Evolutionary conservation across 2,113 vertebrate species (phyloP).

Genomic region (Sturnira hondurensis): DNA sequence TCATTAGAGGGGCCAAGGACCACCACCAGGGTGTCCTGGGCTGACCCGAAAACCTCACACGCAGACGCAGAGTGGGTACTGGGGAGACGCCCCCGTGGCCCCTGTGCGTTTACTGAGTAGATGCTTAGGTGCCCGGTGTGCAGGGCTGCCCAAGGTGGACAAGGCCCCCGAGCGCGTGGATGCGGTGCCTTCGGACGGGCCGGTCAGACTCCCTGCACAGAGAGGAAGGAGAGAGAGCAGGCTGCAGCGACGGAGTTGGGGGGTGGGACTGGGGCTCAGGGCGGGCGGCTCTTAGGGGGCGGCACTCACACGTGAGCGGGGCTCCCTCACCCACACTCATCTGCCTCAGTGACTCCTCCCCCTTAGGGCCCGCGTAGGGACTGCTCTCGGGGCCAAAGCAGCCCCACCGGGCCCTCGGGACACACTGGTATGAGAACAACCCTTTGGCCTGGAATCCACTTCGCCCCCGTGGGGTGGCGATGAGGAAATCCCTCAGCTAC

Average conservation of each 20-base stretch:
- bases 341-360: too few relatives aligned
- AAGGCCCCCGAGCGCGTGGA: rapidly evolving
- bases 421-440: too few relatives aligned
- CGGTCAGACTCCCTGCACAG: rapidly evolving
- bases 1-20: neutral
- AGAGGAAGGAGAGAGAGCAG: neutral
- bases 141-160: too few relatives aligned
- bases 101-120: neutral
- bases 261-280: too few relatives aligned
- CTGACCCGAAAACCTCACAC: neutral
- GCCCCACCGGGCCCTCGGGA: too few relatives aligned
- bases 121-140: neutral
- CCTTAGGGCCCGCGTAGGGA: too few relatives aligned
- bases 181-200: too few relatives aligned
- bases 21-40: rapidly evolving
- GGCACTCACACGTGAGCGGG: neutral
- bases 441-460: too few relatives aligned
- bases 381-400: too few relatives aligned
- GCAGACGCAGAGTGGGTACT: rapidly evolving
- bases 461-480: too few relatives aligned
- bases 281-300: neutral
- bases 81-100: rapidly evolving
- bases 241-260: rapidly evolving
- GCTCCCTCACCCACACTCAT: too few relatives aligned
- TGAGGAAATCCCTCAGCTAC: too few relatives aligned